Evolutionary conservation across 2,797 vertebrate genomes (phyloP), one percentile per base, ranked within the genome.

Genomic region (Eurystomus glaucurus): DNA sequence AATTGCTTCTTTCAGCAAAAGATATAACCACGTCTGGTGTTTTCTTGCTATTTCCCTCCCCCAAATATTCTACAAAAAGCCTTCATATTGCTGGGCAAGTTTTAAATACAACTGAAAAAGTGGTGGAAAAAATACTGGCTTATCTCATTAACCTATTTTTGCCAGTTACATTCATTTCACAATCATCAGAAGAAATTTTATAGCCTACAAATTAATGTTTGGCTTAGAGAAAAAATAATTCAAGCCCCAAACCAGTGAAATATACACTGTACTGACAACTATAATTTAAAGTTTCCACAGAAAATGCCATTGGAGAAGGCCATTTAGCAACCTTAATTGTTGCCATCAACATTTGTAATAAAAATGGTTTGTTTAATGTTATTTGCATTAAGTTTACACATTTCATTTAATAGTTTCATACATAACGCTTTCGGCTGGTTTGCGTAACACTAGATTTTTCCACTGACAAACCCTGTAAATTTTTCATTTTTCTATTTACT

Each of bases 1-100:
- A 96, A 95, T 46, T 84, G 76, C 80, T 86, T 91, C 92, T 86
- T 93, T 86, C 87, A 88, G 70, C 54, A 75, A 33, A 90, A 83
- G 85, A 94, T 14, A 84, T 3, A 95, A 65, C 61, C 62, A 90
- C 0, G 4, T 26, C 80, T 77, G 46, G 48, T 60, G 66, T 85
- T 88, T 92, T 81, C 71, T 41, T 80, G 46, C 26, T 41, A 29
- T 45, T 86, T 70, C 57, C 76, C 20, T 43, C 51, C 17, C 37
- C 61, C 45, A 89, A 52, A 65, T 39, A 88, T 12, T 64, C 62
- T 35, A 91, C 69, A 71, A 78, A 91, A 91, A 84, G 8, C 50
- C 48, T 84, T 94, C 45, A 10, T 46, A 69, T 78, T 18, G 11
- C 16, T 9, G 1, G 25, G 50, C 22, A 78, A 50, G 20, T 96